Evolutionary conservation across 2,113 vertebrate genomes (phyloP).

Genomic region (Pholis gunnellus): DNA sequence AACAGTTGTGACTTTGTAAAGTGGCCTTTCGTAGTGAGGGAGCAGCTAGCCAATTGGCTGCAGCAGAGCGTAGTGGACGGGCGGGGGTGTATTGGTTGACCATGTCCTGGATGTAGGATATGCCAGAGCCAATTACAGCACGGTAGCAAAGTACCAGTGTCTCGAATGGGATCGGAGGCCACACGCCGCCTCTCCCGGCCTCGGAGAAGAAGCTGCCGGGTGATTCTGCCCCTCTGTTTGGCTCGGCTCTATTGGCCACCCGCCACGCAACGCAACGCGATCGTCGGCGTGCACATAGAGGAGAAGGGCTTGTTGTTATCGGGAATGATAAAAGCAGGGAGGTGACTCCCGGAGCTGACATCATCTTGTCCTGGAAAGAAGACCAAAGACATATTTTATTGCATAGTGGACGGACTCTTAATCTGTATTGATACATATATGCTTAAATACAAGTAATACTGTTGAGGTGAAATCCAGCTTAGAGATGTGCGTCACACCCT

Average conservation of each 20-base stretch:
- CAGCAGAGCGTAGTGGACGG: too few relatives aligned
- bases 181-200: slow-evolving; percentile 5
- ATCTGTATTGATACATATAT: too few relatives aligned
- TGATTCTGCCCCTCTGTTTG: not conserved
- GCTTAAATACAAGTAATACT: not conserved
- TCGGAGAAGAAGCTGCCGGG: slow-evolving; percentile 7
- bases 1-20: too few relatives aligned
- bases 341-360: not conserved
- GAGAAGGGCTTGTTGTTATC: not conserved
- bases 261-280: not conserved
- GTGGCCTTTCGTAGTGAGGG: too few relatives aligned
- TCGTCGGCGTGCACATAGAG: not conserved
- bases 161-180: not conserved
- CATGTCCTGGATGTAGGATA: too few relatives aligned
- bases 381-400: not conserved
- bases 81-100: too few relatives aligned
- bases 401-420: too few relatives aligned
- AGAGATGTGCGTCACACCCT: not conserved
- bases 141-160: too few relatives aligned
- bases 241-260: slow-evolving; percentile 23
- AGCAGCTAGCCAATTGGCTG: too few relatives aligned
- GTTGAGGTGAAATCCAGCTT: not conserved
- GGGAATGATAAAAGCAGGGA: slow-evolving; percentile 1
- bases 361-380: not conserved
- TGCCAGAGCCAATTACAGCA: too few relatives aligned